Conservation (phyloP, 2,888 invertebrate genomes). For the Endotricha flammealis region DNA sequence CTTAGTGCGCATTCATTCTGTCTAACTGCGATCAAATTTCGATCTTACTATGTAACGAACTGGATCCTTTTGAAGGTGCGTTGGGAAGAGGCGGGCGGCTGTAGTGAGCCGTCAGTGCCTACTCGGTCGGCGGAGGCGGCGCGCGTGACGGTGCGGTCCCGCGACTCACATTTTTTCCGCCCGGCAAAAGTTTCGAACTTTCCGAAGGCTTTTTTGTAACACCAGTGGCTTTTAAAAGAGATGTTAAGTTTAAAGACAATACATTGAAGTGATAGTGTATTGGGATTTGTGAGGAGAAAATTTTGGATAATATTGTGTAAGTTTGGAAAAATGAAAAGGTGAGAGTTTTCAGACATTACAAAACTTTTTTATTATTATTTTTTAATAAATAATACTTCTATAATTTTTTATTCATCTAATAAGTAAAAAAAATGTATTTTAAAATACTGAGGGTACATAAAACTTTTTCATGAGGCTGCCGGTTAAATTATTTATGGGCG, state of each 20-base stretch:
- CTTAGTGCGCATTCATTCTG: conserved; percentile 55
- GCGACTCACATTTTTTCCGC: conserved; percentile 24
- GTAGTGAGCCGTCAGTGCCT: conserved; percentile 40
- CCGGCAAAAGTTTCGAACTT: conserved; percentile 57
- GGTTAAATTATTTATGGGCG: conserved; percentile 2
- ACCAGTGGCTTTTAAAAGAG: conserved; percentile 12
- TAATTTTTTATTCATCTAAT: neutral
- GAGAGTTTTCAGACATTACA: neutral
- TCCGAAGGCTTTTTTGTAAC: conserved; percentile 20
- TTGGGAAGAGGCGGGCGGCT: conserved; percentile 28
- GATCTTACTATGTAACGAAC: conserved; percentile 70
- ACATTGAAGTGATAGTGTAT: conserved; percentile 8
- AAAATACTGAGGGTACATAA: neutral
- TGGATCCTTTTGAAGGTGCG: conserved; percentile 56
- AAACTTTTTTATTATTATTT: neutral
- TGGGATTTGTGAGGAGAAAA: conserved; percentile 8
- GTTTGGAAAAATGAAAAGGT: conserved; percentile 12
- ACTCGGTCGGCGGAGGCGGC: conserved; percentile 43
- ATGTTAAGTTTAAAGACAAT: conserved; percentile 10
- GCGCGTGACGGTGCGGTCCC: conserved; percentile 30
- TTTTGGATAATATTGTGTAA: conserved; percentile 11
- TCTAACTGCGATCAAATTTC: conserved; percentile 72
- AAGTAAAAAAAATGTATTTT: too few species aligned
- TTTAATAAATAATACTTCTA: neutral
- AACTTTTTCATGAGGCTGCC: neutral